Evolutionary conservation across 2,888 invertebrate genomes (phyloP).

Genomic region (Amiota mariae): DNA sequence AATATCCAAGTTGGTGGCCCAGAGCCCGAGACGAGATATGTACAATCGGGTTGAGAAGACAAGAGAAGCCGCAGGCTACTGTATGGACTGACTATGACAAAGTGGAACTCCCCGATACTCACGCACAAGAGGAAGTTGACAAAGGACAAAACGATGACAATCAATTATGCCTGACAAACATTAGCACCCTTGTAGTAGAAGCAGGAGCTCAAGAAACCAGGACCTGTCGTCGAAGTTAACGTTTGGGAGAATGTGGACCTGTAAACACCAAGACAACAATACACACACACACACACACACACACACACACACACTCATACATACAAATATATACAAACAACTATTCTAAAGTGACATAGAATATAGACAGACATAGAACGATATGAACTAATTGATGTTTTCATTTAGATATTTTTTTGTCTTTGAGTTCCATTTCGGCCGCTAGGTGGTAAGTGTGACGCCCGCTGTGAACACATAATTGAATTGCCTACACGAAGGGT

Average conservation of each 20-base stretch:
- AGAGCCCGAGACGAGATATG: constrained; percentile 12
- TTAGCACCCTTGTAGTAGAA: constrained; percentile 56
- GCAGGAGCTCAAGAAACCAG: constrained; percentile 33
- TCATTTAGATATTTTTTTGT: constrained; percentile 53
- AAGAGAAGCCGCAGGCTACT: constrained; percentile 62
- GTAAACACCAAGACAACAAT: neutral
- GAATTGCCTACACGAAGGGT: constrained; percentile 31
- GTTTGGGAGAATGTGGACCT: neutral
- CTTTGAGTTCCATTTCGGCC: constrained; percentile 7
- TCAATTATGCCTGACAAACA: constrained; percentile 66
- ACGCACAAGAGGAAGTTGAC: constrained; percentile 26
- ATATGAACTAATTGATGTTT: constrained; percentile 66
- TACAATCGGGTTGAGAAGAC: constrained; percentile 30
- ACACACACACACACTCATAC: constrained; percentile 2
- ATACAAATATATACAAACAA: neutral
- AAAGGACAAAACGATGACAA: constrained; percentile 47
- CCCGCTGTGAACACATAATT: constrained; percentile 71
- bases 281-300: constrained; percentile 8
- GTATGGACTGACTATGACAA: constrained; percentile 47
- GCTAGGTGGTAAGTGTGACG: constrained; percentile 70
- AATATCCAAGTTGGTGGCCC: constrained; percentile 67
- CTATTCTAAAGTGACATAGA: neutral
- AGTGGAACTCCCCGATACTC: constrained; percentile 44
- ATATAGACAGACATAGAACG: constrained; percentile 31
- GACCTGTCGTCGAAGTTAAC: constrained; percentile 54